Conservation (phyloP, 53 echinoderm and acorn worm genomes). For the Apostichopus leukothele region DNA sequence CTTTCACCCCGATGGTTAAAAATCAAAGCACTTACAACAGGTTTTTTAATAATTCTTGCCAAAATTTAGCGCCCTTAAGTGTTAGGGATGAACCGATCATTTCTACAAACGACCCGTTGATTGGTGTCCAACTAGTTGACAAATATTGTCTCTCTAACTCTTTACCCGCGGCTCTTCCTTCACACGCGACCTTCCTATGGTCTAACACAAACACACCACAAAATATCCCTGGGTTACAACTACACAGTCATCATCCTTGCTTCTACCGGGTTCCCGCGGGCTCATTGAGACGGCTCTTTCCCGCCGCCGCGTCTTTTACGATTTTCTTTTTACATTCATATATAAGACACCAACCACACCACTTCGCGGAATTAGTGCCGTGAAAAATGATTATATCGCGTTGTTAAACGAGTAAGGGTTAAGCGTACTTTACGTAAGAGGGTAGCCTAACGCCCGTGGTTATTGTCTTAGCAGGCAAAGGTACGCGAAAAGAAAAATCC, state of each 20-base stretch:
- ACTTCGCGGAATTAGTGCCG: slow-evolving; percentile 50
- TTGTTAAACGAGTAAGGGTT: slow-evolving; percentile 33
- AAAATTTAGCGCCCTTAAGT: slow-evolving; percentile 23
- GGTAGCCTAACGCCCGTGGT: slow-evolving; percentile 33
- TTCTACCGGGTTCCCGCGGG: slow-evolving; percentile 24
- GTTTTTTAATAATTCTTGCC: slow-evolving; percentile 15
- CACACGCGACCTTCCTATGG: slow-evolving; percentile 41
- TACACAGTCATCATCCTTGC: not conserved
- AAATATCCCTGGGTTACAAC: slow-evolving; percentile 30
- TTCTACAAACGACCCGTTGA: slow-evolving; percentile 26
- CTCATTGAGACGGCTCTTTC: not conserved
- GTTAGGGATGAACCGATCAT: slow-evolving; percentile 37
- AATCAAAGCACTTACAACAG: not conserved
- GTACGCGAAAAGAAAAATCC: slow-evolving; percentile 3
- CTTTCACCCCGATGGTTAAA: no score
- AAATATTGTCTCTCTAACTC: slow-evolving; percentile 20
- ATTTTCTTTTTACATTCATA: not conserved
- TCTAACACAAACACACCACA: slow-evolving; percentile 34
- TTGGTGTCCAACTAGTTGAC: slow-evolving; percentile 16
- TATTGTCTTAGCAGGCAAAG: slow-evolving; percentile 38
- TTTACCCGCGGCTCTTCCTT: slow-evolving; percentile 14
- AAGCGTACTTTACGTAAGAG: slow-evolving; percentile 36
- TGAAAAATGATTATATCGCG: slow-evolving; percentile 33
- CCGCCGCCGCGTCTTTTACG: not conserved
- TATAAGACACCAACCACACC: slow-evolving; percentile 16